Evolutionary conservation across 2,888 invertebrate species (phyloP).

Genomic region (Sialis fuliginosa): DNA sequence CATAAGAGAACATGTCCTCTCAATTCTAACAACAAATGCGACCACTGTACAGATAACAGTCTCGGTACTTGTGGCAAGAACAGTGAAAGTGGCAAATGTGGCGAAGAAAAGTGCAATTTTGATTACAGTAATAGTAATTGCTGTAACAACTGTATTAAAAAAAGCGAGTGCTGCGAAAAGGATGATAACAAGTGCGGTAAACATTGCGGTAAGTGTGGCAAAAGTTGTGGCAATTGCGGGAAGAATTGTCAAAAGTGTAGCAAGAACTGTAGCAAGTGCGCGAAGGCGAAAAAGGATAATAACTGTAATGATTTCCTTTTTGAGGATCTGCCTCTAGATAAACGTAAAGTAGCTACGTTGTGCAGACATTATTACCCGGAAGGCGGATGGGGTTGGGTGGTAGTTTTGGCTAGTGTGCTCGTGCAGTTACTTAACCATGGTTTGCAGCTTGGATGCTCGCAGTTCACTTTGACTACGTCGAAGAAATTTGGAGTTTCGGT

Average conservation of each 20-base stretch:
- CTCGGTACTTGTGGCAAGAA: neutral
- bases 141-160: neutral
- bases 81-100: conserved; percentile 6
- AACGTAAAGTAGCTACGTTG: conserved; percentile 26
- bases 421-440: conserved; percentile 60
- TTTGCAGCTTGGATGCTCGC: conserved; percentile 46
- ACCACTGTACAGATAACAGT: neutral
- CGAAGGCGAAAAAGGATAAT: conserved; percentile 5
- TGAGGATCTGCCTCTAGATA: conserved; percentile 22
- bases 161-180: neutral
- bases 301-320: conserved; percentile 14
- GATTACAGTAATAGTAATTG: neutral
- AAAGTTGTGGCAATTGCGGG: neutral
- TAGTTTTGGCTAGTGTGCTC: conserved; percentile 51
- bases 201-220: neutral
- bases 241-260: neutral
- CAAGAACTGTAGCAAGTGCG: neutral
- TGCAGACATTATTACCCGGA: conserved; percentile 69
- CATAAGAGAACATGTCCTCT: conserved; percentile 7
- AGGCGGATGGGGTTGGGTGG: conserved; percentile 76
- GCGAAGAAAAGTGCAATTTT: conserved; percentile 4
- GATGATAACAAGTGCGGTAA: neutral
- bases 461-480: conserved; percentile 37
- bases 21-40: conserved; percentile 9
- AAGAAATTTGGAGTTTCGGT: conserved; percentile 40